These are phyloP conservation scores for Aethes cnicana DNA, from an alignment of 2,888 invertebrate genomes.

Conservation along the genomic window DNA sequence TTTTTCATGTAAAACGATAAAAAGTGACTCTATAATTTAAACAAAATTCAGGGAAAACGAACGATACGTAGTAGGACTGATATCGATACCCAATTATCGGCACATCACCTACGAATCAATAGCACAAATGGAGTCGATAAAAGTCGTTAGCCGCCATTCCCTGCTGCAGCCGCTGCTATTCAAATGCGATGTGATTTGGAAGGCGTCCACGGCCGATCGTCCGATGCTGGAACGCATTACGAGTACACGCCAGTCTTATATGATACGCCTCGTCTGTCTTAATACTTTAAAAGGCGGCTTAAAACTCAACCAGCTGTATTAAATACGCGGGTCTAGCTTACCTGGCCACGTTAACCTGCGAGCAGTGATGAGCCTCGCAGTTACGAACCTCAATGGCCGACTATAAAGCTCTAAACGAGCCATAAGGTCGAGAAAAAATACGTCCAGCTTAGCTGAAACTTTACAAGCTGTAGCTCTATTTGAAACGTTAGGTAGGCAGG, in stretches of 20 bases:
- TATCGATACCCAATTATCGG: conserved; percentile 13
- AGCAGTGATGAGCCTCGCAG: conserved; percentile 69
- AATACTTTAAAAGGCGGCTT: conserved; percentile 34
- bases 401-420: conserved; percentile 65
- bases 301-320: conserved; percentile 34
- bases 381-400: conserved; percentile 66
- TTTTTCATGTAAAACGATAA: conserved; percentile 23
- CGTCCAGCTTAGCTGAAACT: conserved; percentile 51
- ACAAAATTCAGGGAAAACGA: conserved; percentile 2
- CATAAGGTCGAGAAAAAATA: conserved; percentile 52
- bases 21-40: no score
- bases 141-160: conserved; percentile 61
- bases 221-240: conserved; percentile 52
- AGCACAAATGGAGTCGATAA: conserved; percentile 50
- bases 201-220: conserved; percentile 61
- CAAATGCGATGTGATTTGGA: conserved; percentile 75
- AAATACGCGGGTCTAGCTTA: conserved; percentile 44
- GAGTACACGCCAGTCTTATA: conserved; percentile 47
- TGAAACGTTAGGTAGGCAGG: no score
- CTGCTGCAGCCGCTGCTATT: conserved; percentile 62
- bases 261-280: conserved; percentile 44
- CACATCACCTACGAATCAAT: conserved; percentile 35
- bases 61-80: conserved; percentile 8
- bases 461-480: conserved; percentile 36
- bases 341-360: conserved; percentile 59